These are phyloP conservation scores for Paedocypris micromegethes DNA, from an alignment of 2,797 vertebrate genomes.

Conservation along the genomic window DNA sequence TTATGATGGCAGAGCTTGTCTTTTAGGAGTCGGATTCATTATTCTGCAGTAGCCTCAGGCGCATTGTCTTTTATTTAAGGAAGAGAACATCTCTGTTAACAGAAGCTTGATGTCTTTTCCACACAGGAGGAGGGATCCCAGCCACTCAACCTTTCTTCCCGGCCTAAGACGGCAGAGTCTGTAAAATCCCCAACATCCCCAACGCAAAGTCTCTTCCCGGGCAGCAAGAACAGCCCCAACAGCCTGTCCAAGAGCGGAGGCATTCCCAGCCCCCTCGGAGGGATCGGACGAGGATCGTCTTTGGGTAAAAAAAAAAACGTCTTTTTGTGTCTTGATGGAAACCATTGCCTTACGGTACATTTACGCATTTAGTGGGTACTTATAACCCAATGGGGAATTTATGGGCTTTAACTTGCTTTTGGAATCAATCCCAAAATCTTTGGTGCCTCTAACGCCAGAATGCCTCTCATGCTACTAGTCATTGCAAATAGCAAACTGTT, in stretches of 20 bases:
- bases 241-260: constrained; percentile 73
- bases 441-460: no score
- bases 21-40: constrained; percentile 81
- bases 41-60: constrained; percentile 70
- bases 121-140: constrained; percentile 79
- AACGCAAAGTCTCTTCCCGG: constrained; percentile 78
- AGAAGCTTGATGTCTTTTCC: constrained; percentile 31
- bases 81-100: constrained; percentile 63
- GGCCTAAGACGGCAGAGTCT: constrained; percentile 81
- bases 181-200: constrained; percentile 81
- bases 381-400: no score
- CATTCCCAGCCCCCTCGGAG: constrained; percentile 76
- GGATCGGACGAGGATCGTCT: constrained; percentile 77
- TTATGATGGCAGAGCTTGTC: constrained; percentile 74
- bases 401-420: no score
- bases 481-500: not conserved
- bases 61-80: constrained; percentile 77
- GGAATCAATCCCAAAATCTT: no score
- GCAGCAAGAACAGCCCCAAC: constrained; percentile 79
- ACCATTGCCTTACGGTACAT: no score
- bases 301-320: constrained; percentile 70
- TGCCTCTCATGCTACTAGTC: no score
- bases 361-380: no score
- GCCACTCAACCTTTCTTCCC: constrained; percentile 82
- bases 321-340: not conserved